phyloP scores from a whole-genome alignment of 2,113 vertebrate genomes.

The Chamaetylas fuelleborni region DNA sequence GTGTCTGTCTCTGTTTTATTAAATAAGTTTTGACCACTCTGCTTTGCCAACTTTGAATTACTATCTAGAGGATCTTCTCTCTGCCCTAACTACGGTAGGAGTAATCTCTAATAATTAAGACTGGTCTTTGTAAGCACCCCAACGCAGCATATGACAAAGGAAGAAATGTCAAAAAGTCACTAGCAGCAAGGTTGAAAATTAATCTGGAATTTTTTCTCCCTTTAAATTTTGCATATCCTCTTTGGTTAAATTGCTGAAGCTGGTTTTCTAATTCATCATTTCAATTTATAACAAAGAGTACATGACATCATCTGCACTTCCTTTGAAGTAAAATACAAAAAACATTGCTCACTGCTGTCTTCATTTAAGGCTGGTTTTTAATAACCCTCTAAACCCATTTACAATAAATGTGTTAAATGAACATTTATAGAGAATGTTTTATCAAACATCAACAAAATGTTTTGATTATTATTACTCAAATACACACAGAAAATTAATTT shows the following conservation, averaged over 20 bases:
- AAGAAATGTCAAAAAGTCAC: neutral
- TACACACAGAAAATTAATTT: neutral
- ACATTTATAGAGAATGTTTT: neutral
- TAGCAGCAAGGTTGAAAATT: neutral
- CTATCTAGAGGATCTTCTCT: neutral
- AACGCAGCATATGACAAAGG: neutral
- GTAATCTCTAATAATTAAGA: neutral
- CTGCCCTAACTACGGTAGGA: rapidly evolving
- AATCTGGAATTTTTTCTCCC: neutral
- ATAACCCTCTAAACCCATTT: neutral
- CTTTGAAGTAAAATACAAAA: neutral
- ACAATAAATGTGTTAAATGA: neutral
- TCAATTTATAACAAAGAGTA: neutral
- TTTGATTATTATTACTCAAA: constrained; percentile 7
- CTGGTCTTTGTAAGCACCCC: neutral
- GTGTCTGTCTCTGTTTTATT: neutral
- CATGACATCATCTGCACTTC: neutral
- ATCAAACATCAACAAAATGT: neutral
- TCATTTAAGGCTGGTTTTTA: neutral
- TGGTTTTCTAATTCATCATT: neutral
- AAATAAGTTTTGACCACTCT: neutral
- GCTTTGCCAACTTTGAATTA: neutral
- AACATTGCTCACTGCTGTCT: neutral
- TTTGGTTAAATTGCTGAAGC: neutral
- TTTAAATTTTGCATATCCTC: neutral